Evolutionary conservation across 2,888 invertebrate genomes (phyloP).

Genomic region (Pseudanteris insignis): DNA sequence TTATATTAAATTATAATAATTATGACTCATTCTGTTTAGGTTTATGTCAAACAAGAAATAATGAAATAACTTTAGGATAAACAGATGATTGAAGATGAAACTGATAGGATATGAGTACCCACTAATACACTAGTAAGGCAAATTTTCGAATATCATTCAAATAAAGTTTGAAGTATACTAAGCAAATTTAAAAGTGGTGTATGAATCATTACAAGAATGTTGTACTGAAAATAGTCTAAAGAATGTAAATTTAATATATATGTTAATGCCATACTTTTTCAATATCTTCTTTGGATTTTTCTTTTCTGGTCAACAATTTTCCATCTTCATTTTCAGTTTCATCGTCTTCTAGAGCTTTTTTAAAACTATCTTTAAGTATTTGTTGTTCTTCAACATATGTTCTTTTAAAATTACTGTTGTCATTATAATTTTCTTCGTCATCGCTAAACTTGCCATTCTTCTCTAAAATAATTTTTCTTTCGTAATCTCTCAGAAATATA

Average conservation of each 20-base stretch:
- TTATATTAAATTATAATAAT: not conserved
- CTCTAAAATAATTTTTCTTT: conserved; percentile 78
- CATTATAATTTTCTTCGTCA: conserved; percentile 60
- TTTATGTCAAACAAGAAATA: no score
- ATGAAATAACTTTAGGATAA: no score
- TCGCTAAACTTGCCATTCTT: conserved; percentile 70
- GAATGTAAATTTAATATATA: no score
- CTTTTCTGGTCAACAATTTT: conserved; percentile 51
- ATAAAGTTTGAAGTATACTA: no score
- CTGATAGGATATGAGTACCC: no score
- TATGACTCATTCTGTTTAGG: not conserved
- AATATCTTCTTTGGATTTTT: conserved; percentile 67
- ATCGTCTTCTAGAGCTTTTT: conserved; percentile 68
- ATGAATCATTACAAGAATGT: no score
- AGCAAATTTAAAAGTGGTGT: no score
- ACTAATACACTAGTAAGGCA: no score
- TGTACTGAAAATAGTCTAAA: no score
- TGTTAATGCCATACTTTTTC: conserved; percentile 44
- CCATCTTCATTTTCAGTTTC: conserved; percentile 69
- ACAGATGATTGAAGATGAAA: no score
- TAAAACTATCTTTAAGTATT: conserved; percentile 74
- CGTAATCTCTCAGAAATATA: conserved; percentile 80
- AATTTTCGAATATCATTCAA: no score
- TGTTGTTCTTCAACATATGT: conserved; percentile 77
- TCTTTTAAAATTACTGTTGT: conserved; percentile 52